Conservation (phyloP, 2,888 invertebrate genomes). For the Orthonevra nobilis region DNA sequence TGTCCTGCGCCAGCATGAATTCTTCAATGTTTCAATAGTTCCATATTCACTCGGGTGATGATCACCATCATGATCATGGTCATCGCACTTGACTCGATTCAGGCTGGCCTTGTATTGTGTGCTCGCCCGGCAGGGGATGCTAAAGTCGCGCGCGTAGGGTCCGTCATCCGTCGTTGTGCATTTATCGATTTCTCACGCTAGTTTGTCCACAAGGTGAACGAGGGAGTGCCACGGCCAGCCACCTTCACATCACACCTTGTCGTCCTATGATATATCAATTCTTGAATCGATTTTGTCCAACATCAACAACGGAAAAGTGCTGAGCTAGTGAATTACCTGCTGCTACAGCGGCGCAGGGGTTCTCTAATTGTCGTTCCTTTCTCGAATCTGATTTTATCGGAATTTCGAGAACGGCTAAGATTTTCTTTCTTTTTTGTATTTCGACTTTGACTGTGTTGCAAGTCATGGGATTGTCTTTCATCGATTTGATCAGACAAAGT, state of each 20-base stretch:
- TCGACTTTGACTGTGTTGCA: constrained; percentile 2
- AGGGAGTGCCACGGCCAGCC: constrained; percentile 63
- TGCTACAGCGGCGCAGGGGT: constrained; percentile 31
- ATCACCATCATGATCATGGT: constrained; percentile 53
- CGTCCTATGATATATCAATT: constrained; percentile 63
- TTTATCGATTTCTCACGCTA: constrained; percentile 68
- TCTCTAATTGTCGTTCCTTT: constrained; percentile 48
- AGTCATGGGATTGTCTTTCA: constrained; percentile 56
- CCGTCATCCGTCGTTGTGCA: constrained; percentile 23
- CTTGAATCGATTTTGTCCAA: constrained; percentile 41
- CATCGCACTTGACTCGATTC: constrained; percentile 53
- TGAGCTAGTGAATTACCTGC: constrained; percentile 63
- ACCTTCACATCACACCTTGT: constrained; percentile 53
- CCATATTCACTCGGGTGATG: constrained; percentile 48
- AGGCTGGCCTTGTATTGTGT: constrained; percentile 32
- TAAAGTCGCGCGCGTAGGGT: constrained; percentile 60
- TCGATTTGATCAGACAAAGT: constrained; percentile 61
- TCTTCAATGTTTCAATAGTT: constrained; percentile 58
- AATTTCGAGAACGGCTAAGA: constrained; percentile 43
- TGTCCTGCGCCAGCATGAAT: constrained; percentile 55
- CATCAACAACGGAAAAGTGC: constrained; percentile 15
- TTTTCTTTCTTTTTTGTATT: too few species aligned
- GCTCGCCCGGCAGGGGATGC: constrained; percentile 34
- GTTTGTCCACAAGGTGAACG: constrained; percentile 42
- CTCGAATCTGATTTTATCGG: constrained; percentile 59